Evolutionary conservation across 1,140 invertebrate genomes (phyloP).

Genomic region (Heliconius hewitsoni): DNA sequence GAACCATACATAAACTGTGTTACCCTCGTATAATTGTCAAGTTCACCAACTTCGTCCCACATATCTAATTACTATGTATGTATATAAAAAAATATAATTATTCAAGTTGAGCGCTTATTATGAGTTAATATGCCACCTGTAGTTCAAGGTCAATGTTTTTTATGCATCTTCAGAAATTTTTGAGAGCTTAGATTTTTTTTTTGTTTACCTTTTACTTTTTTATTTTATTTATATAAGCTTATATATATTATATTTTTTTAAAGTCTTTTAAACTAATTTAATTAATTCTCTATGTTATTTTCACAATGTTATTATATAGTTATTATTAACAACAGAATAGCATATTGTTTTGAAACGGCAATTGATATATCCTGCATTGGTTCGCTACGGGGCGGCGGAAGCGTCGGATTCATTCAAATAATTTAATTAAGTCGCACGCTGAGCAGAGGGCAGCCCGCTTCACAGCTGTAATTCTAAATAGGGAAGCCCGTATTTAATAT

Average conservation of each 20-base stretch:
- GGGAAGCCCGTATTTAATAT: slow-evolving; percentile 46
- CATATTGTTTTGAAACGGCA: slow-evolving; percentile 67
- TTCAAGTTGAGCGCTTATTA: slow-evolving; percentile 25
- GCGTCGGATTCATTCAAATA: slow-evolving; percentile 76
- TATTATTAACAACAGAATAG: slow-evolving; percentile 29
- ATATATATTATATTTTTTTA: not conserved
- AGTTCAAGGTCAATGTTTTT: slow-evolving; percentile 35
- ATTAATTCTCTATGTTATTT: not conserved
- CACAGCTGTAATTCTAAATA: slow-evolving; percentile 65
- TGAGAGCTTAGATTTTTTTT: not conserved
- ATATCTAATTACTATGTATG: slow-evolving; percentile 16
- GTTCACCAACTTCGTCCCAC: not conserved
- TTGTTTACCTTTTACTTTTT: not conserved
- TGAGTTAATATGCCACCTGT: slow-evolving; percentile 26
- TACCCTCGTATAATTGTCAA: not conserved
- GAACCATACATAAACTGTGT: slow-evolving; percentile 50
- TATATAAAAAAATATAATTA: slow-evolving; percentile 23
- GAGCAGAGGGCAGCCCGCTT: slow-evolving; percentile 68
- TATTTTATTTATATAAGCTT: too few species aligned
- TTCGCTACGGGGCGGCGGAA: slow-evolving; percentile 63
- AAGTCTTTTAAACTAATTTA: too few species aligned
- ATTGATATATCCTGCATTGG: slow-evolving; percentile 74
- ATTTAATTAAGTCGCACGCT: slow-evolving; percentile 76
- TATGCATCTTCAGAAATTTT: slow-evolving; percentile 7
- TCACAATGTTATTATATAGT: not conserved